phyloP scores from a whole-genome alignment of 2,888 invertebrate genomes.

The Morinoia aosen region DNA sequence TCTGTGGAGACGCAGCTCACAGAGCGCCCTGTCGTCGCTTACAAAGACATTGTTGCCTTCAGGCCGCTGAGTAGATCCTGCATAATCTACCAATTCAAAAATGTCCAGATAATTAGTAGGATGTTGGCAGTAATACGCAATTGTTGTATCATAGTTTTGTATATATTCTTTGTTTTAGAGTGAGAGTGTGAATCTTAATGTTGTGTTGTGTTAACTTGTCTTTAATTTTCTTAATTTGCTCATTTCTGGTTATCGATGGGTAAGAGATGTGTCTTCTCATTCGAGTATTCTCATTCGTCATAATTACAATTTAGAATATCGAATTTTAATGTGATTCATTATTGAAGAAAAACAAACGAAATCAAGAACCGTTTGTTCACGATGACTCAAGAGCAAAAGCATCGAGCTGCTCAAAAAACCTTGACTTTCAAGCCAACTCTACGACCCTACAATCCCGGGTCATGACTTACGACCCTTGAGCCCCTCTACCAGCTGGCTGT shows the following conservation, averaged over 20 bases:
- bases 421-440: no score
- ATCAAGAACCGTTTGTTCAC: no score
- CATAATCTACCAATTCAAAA: not conserved
- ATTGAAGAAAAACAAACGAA: not conserved
- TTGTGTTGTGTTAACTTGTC: not conserved
- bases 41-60: not conserved
- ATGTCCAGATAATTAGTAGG: not conserved
- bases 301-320: not conserved
- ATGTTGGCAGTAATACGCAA: not conserved
- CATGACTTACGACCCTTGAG: no score
- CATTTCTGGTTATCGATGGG: not conserved
- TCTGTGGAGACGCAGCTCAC: not conserved
- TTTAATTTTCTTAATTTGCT: not conserved
- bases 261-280: not conserved
- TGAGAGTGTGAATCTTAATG: not conserved
- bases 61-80: not conserved
- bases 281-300: not conserved
- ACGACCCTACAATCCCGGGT: no score
- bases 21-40: no score
- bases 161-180: not conserved
- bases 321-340: not conserved
- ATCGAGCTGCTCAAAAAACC: no score
- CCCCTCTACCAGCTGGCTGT: no score
- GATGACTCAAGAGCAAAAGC: no score
- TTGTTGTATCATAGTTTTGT: conserved; percentile 18